Evolutionary conservation across 2,888 invertebrate genomes (phyloP).

Genomic region (Synergus gifuensis): DNA sequence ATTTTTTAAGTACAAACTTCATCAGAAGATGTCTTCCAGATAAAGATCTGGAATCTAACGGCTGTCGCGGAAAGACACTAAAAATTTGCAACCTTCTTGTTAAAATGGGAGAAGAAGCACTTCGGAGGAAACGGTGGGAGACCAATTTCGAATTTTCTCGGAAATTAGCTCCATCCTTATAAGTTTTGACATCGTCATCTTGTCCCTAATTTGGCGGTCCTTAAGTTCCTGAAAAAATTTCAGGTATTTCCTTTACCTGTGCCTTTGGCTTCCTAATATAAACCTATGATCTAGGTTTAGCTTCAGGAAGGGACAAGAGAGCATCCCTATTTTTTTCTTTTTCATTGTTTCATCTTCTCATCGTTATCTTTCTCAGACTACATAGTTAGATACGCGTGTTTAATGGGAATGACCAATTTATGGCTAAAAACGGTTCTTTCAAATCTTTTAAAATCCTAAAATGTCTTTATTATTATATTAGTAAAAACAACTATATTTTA

Average conservation of each 20-base stretch:
- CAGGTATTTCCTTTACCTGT: slow-evolving; percentile 69
- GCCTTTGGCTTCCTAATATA: slow-evolving; percentile 25
- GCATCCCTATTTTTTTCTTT: slow-evolving; percentile 22
- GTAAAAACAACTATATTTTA: neutral
- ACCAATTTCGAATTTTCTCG: slow-evolving; percentile 41
- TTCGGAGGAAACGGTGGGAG: slow-evolving; percentile 19
- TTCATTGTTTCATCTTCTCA: slow-evolving; percentile 34
- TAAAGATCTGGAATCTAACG: neutral
- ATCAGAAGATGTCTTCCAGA: neutral
- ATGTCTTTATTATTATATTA: neutral
- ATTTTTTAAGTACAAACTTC: too few species aligned
- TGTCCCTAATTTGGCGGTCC: slow-evolving; percentile 68
- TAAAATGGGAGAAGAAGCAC: neutral
- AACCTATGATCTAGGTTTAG: slow-evolving; percentile 26
- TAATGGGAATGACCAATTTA: neutral
- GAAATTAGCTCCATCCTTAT: slow-evolving; percentile 52
- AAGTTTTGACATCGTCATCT: slow-evolving; percentile 67
- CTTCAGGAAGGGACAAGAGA: slow-evolving; percentile 15
- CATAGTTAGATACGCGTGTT: slow-evolving; percentile 26
- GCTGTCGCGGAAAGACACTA: neutral
- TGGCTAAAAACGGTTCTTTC: neutral
- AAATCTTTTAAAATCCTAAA: neutral
- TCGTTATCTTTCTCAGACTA: slow-evolving; percentile 22
- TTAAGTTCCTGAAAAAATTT: slow-evolving; percentile 61
- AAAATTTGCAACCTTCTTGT: neutral